phyloP scores from a whole-genome alignment of 2,797 vertebrate species.

The Ambastaia sidthimunki region DNA sequence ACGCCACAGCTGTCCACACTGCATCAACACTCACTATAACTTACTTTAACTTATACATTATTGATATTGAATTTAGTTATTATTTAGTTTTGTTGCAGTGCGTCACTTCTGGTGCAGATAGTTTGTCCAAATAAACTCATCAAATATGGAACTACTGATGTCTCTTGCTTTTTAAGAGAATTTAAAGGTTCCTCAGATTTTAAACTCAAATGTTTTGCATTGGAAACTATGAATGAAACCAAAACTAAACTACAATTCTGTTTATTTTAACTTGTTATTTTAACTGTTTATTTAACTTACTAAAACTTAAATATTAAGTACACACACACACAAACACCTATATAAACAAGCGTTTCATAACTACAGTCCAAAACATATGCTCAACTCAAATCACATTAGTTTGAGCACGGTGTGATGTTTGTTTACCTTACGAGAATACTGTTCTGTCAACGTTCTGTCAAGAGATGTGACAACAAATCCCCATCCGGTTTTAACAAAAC shows the following conservation, averaged over 20 bases:
- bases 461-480: slow-evolving; percentile 32
- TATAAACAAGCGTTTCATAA: not conserved
- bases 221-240: not conserved
- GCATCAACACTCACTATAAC: not conserved
- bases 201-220: not conserved
- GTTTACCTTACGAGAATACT: slow-evolving; percentile 31
- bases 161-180: not conserved
- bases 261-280: too few relatives aligned
- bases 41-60: not conserved
- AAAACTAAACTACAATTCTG: not conserved
- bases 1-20: not conserved
- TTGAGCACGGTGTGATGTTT: slow-evolving; percentile 18
- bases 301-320: not conserved
- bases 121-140: too few relatives aligned
- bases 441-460: slow-evolving; percentile 31
- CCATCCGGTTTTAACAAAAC: slow-evolving; percentile 26
- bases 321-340: not conserved
- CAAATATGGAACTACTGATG: too few relatives aligned
- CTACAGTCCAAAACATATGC: not conserved
- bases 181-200: not conserved
- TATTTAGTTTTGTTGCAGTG: not conserved
- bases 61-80: not conserved
- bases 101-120: not conserved
- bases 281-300: too few relatives aligned
- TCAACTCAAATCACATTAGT: slow-evolving; percentile 37